phyloP scores from a whole-genome alignment of 2,797 vertebrate species.

The Choloepus didactylus region DNA sequence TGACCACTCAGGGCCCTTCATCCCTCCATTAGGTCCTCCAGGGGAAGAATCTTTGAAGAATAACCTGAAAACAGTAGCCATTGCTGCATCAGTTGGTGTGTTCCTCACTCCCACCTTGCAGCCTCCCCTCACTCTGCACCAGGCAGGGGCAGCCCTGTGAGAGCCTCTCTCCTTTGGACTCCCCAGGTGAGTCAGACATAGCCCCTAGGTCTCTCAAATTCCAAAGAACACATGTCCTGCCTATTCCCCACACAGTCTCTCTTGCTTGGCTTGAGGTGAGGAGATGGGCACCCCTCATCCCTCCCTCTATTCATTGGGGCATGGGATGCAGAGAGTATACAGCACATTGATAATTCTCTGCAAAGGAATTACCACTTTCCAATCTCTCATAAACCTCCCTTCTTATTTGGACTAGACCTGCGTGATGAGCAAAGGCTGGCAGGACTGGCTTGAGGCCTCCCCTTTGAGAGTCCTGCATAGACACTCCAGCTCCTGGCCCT shows the following conservation, averaged over 20 bases:
- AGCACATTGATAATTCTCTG: not conserved
- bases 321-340: not conserved
- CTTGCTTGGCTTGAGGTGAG: not conserved
- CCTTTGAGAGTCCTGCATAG: not conserved
- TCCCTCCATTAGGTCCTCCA: not conserved
- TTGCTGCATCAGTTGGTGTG: not conserved
- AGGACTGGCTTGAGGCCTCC: not conserved
- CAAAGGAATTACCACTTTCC: not conserved
- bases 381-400: not conserved
- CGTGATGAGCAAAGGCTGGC: not conserved
- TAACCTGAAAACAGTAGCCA: not conserved
- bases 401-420: not conserved
- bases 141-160: not conserved
- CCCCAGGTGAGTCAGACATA: not conserved
- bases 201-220: not conserved
- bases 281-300: not conserved
- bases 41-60: not conserved
- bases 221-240: not conserved
- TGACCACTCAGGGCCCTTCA: not conserved
- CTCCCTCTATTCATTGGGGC: not conserved
- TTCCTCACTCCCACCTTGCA: too few species aligned
- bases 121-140: not conserved
- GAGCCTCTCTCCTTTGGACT: not conserved
- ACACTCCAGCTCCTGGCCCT: accelerated
- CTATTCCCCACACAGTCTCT: not conserved